phyloP scores from a whole-genome alignment of 2,888 invertebrate genomes.

The Lacanobia wlatinum region DNA sequence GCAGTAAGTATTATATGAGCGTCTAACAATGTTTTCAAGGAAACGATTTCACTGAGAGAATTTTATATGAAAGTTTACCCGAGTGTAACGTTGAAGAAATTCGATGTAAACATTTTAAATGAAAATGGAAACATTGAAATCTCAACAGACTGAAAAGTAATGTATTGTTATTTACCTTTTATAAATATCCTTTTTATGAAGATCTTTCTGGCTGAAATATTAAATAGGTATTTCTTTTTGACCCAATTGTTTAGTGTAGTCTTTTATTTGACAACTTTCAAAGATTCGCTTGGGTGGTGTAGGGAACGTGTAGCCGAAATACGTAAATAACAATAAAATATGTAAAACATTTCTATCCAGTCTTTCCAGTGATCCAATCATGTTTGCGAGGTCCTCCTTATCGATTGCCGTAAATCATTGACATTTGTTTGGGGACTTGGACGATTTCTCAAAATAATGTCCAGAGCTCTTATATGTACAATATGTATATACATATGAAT shows the following conservation, averaged over 20 bases:
- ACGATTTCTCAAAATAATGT: background rate
- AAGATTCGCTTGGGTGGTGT: background rate
- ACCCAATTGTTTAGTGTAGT: constrained; percentile 34
- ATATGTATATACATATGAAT: too few species aligned
- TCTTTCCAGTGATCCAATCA: background rate
- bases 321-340: background rate
- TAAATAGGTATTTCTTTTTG: constrained; percentile 20
- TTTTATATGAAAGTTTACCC: constrained; percentile 43
- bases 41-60: constrained; percentile 40
- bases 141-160: constrained; percentile 48
- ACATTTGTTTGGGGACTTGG: background rate
- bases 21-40: constrained; percentile 24
- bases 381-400: background rate
- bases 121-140: constrained; percentile 52
- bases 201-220: constrained; percentile 19
- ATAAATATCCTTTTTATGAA: constrained; percentile 25
- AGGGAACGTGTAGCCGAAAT: background rate
- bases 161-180: constrained; percentile 46
- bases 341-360: background rate
- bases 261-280: constrained; percentile 17
- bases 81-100: constrained; percentile 34
- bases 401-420: background rate
- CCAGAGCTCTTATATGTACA: background rate
- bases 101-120: constrained; percentile 52
- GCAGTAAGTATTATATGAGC: constrained; percentile 21